Percentiles rank a stretch among this genome's conserved stretches.
phyloP scores from a whole-genome alignment of 2,113 vertebrate genomes.

The Pelmatolapia mariae region DNA sequence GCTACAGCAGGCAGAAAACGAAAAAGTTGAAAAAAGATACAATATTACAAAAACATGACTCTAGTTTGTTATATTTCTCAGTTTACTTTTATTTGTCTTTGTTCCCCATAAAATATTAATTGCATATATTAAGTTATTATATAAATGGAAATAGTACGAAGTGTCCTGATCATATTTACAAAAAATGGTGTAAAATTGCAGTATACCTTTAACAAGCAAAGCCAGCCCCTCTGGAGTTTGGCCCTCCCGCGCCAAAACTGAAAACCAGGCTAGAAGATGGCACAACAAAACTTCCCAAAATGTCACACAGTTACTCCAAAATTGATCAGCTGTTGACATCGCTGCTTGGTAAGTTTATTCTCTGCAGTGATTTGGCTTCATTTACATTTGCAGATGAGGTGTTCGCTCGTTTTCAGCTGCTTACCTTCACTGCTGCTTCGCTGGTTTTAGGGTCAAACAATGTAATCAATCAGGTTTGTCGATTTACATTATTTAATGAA shows the following conservation, averaged over 20 bases:
- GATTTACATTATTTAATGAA: neutral
- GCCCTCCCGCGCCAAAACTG: neutral
- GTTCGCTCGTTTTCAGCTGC: neutral
- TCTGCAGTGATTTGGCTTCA: neutral
- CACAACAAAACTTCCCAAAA: neutral
- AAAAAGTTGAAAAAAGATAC: neutral
- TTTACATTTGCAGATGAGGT: neutral
- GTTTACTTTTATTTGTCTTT: neutral
- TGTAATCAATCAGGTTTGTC: rapidly evolving
- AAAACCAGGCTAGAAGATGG: neutral
- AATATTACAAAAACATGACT: neutral
- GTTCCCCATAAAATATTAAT: neutral
- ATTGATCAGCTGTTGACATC: neutral
- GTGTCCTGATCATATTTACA: neutral
- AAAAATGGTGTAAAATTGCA: neutral
- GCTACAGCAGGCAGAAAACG: neutral
- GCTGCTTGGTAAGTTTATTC: neutral
- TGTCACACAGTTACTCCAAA: neutral
- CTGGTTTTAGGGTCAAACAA: rapidly evolving
- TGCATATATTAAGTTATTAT: neutral
- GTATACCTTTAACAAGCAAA: neutral
- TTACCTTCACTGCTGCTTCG: neutral
- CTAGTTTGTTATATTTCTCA: neutral
- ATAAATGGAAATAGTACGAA: neutral
- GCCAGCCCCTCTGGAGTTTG: neutral